phyloP scores from a whole-genome alignment of 2,888 invertebrate species.

The Icerya purchasi region DNA sequence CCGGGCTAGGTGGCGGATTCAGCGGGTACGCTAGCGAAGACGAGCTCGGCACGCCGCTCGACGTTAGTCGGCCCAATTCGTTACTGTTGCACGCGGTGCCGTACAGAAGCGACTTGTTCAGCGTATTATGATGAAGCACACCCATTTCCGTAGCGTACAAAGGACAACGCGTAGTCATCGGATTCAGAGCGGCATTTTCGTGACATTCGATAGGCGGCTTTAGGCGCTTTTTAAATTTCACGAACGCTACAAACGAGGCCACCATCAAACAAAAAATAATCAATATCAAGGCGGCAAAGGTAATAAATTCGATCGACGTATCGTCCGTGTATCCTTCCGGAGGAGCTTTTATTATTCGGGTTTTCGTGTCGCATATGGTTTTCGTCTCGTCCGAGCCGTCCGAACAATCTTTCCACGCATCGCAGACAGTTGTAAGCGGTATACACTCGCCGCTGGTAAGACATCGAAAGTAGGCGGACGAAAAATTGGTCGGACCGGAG shows the following conservation, averaged over 20 bases:
- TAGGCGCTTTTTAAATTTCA: no score
- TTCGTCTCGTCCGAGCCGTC: constrained; percentile 53
- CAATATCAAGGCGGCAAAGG: neutral
- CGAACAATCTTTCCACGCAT: constrained; percentile 53
- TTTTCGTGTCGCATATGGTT: neutral
- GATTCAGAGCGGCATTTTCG: no score
- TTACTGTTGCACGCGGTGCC: constrained; percentile 29
- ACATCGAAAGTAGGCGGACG: constrained; percentile 30
- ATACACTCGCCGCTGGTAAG: constrained; percentile 38
- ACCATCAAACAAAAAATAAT: neutral
- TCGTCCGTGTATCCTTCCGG: neutral
- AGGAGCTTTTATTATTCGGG: neutral
- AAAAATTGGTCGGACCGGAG: constrained; percentile 39
- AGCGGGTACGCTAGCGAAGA: constrained; percentile 43
- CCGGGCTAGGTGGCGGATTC: constrained; percentile 80
- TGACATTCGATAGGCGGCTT: no score
- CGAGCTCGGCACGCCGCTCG: constrained; percentile 17
- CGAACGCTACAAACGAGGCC: no score
- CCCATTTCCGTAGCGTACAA: no score
- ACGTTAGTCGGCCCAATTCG: constrained; percentile 30
- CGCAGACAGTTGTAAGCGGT: constrained; percentile 42
- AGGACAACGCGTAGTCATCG: no score
- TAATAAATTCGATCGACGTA: neutral
- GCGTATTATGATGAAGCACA: no score
- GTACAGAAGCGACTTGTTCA: no score